phyloP scores from a whole-genome alignment of 2,888 invertebrate species.

The Synanthedon tipuliformis region DNA sequence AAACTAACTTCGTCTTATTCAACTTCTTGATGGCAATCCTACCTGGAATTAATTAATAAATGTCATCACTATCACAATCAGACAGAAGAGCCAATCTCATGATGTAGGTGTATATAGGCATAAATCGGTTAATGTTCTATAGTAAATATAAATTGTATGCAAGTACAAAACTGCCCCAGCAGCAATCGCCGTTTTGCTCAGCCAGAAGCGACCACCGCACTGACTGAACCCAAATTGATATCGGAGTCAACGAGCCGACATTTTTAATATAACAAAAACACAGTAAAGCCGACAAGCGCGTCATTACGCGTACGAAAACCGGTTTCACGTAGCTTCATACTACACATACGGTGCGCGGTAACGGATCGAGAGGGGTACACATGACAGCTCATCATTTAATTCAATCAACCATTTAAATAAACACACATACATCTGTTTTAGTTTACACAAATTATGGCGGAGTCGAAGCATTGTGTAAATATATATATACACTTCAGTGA shows the following conservation, averaged over 20 bases:
- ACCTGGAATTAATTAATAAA: no score
- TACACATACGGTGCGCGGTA: constrained; percentile 6
- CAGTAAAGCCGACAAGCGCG: constrained; percentile 5
- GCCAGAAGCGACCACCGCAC: constrained; percentile 2
- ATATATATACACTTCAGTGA: neutral
- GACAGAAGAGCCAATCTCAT: no score
- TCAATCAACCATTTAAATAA: neutral
- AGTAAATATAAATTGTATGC: no score
- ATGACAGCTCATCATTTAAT: constrained; percentile 5
- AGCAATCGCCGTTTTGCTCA: constrained; percentile 2
- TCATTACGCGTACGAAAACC: constrained; percentile 10
- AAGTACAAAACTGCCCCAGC: neutral
- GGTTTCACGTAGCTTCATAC: constrained; percentile 6
- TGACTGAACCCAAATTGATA: constrained; percentile 2
- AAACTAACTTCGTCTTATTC: no score
- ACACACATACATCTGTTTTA: neutral
- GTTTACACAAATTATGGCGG: neutral
- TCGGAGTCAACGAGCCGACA: constrained; percentile 3
- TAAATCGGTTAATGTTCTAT: no score
- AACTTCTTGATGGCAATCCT: no score
- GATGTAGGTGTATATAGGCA: no score
- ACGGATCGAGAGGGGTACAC: constrained; percentile 1
- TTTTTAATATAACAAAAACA: constrained; percentile 1
- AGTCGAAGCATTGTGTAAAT: neutral
- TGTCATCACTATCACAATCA: no score